Evolutionary conservation across 2,888 invertebrate species (phyloP).

Genomic region (Eulithis prunata): DNA sequence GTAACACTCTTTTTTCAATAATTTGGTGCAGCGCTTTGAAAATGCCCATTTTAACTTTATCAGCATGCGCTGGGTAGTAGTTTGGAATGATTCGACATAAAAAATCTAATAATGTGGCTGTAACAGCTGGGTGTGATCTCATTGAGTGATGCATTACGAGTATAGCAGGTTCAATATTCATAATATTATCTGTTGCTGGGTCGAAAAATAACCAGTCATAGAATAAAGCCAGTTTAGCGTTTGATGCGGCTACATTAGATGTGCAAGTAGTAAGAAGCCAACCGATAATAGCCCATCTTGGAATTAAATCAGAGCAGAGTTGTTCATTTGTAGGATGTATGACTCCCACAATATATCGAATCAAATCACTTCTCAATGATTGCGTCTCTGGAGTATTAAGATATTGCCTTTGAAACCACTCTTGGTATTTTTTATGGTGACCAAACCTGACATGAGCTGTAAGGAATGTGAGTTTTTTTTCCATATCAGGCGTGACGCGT

Average conservation of each 20-base stretch:
- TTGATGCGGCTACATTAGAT: slow-evolving; percentile 93
- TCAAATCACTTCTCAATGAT: slow-evolving; percentile 95
- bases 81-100: slow-evolving; percentile 95
- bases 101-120: slow-evolving; percentile 95
- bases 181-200: slow-evolving; percentile 95
- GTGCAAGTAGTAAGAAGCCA: slow-evolving; percentile 97
- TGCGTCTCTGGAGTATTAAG: slow-evolving; percentile 96
- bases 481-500: slow-evolving; percentile 96
- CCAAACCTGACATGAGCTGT: slow-evolving; percentile 94
- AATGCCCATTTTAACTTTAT: slow-evolving; percentile 92
- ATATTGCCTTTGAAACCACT: slow-evolving; percentile 97
- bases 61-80: slow-evolving; percentile 91
- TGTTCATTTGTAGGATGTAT: slow-evolving; percentile 97
- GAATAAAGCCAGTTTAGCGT: slow-evolving; percentile 95
- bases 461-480: slow-evolving; percentile 94
- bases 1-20: slow-evolving; percentile 95
- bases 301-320: slow-evolving; percentile 96
- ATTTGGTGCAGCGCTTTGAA: slow-evolving; percentile 93
- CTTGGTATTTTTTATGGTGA: slow-evolving; percentile 96
- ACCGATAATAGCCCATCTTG: slow-evolving; percentile 97
- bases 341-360: slow-evolving; percentile 96
- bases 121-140: slow-evolving; percentile 95
- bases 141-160: slow-evolving; percentile 97
- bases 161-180: slow-evolving; percentile 98
- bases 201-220: slow-evolving; percentile 98